Conservation (phyloP, 2,797 vertebrate genomes). For the Sebastes glaucus region DNA sequence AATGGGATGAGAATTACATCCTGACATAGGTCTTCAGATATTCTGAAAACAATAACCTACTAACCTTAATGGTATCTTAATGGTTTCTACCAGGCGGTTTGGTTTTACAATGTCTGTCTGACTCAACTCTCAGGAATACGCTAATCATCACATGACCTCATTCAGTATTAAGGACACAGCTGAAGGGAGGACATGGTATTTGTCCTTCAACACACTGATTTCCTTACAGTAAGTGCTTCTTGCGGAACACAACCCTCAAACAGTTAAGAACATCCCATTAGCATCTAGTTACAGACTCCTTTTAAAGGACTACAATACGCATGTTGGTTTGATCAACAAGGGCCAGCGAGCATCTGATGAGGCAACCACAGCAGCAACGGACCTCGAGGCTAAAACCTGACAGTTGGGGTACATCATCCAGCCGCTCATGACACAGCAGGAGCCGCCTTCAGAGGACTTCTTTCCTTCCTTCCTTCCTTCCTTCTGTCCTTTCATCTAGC, state of each 20-base stretch:
- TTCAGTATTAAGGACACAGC: not conserved
- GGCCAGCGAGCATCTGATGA: conserved; percentile 25
- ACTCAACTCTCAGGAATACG: conserved; percentile 36
- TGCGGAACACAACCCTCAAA: conserved; percentile 17
- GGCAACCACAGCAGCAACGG: conserved; percentile 31
- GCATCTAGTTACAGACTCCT: conserved; percentile 34
- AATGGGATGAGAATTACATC: not conserved
- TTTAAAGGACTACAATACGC: conserved; percentile 48
- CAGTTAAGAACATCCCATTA: conserved; percentile 8
- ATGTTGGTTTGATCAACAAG: not conserved
- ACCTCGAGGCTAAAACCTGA: conserved; percentile 13
- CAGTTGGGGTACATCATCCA: conserved; percentile 34
- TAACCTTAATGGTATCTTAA: conserved; percentile 3
- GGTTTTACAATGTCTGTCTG: conserved; percentile 22
- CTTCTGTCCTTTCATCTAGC: conserved; percentile 43
- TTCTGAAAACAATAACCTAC: not conserved
- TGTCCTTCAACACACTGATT: conserved; percentile 19
- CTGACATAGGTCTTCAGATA: not conserved
- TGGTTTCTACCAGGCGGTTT: not conserved
- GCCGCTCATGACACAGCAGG: conserved; percentile 36
- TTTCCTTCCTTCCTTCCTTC: conserved; percentile 17
- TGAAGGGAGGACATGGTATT: not conserved
- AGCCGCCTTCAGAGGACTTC: conserved; percentile 41
- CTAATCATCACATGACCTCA: conserved; percentile 17
- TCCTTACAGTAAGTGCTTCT: conserved; percentile 3